These are phyloP conservation scores for Himalopsyche tibetana DNA, from an alignment of 2,888 invertebrate species.

Conservation along the genomic window DNA sequence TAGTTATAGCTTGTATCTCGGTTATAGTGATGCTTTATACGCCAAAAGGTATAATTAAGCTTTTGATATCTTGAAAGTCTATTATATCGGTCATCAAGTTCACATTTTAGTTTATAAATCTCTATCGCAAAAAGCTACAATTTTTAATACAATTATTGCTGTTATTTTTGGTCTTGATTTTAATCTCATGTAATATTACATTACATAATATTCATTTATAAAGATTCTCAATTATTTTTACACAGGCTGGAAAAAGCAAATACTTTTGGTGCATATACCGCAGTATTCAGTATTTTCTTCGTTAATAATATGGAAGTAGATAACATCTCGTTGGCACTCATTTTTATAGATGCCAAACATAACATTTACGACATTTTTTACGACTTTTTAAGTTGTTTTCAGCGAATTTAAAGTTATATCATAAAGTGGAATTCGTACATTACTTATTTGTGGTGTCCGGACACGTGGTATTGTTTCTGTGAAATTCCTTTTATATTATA, in stretches of 20 bases:
- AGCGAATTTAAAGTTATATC: conserved; percentile 26
- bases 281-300: not conserved
- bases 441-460: not conserved
- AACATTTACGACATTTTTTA: conserved; percentile 23
- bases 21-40: no score
- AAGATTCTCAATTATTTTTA: not conserved
- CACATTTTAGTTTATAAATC: no score
- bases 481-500: no score
- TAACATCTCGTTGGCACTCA: not conserved
- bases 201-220: not conserved
- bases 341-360: conserved; percentile 20
- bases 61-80: no score
- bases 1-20: no score
- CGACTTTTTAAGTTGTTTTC: conserved; percentile 18
- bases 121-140: no score
- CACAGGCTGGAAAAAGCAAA: not conserved
- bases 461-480: no score
- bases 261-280: not conserved
- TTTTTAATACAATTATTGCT: no score
- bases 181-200: no score
- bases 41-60: no score
- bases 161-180: no score
- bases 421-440: not conserved
- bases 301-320: conserved; percentile 12
- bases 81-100: no score